Conservation (phyloP, 2,888 invertebrate species). For the Agriotes lineatus region DNA sequence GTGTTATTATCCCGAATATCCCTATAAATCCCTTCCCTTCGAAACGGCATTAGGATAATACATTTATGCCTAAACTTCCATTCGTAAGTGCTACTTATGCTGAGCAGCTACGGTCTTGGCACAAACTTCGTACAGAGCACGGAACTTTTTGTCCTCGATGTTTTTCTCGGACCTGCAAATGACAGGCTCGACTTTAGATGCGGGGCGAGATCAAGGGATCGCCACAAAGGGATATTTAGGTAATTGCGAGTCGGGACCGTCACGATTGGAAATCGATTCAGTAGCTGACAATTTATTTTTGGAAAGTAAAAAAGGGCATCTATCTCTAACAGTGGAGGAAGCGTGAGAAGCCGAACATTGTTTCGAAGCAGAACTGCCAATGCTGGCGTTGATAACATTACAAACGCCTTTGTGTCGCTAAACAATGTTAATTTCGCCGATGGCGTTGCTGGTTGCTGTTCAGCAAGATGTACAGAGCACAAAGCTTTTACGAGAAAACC, state of each 20-base stretch:
- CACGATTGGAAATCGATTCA: conserved; percentile 1
- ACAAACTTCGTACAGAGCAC: too few relatives aligned
- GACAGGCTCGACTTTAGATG: too few relatives aligned
- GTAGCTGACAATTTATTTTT: conserved; percentile 12
- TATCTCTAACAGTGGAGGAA: conserved; percentile 2
- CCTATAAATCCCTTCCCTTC: too few relatives aligned
- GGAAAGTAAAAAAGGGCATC: conserved; percentile 5
- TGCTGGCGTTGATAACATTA: conserved; percentile 18
- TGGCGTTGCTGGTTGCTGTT: conserved; percentile 3
- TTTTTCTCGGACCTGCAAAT: too few relatives aligned
- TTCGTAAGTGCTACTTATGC: too few relatives aligned
- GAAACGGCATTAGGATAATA: too few relatives aligned
- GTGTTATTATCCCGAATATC: too few relatives aligned
- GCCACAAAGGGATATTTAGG: too few relatives aligned
- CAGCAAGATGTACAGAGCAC: conserved; percentile 1
- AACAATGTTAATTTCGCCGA: conserved; percentile 22
- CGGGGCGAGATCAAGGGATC: too few relatives aligned
- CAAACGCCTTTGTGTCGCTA: conserved; percentile 23
- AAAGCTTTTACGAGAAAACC: conserved; percentile 7
- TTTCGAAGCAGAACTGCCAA: conserved; percentile 6
- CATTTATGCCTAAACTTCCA: too few relatives aligned
- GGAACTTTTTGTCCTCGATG: too few relatives aligned
- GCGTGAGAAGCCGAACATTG: conserved; percentile 6
- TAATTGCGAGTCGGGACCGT: background rate
- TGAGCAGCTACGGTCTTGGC: too few relatives aligned